Conservation (phyloP, 2,888 invertebrate species). For the Nomada goodeniana region DNA sequence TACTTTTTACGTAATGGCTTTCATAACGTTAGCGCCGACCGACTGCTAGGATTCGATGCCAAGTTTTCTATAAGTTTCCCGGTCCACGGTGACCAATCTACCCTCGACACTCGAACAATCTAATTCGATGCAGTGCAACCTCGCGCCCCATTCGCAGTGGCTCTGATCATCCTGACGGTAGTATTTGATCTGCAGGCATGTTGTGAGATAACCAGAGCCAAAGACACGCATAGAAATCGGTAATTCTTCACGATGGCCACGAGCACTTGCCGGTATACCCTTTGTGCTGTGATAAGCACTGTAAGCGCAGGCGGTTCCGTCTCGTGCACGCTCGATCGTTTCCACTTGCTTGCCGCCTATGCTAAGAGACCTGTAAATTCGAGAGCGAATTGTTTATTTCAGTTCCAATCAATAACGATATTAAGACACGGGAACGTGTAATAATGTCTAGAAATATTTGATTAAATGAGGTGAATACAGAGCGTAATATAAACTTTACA, state of each 20-base stretch:
- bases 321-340: slow-evolving; percentile 83
- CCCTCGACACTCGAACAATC: slow-evolving; percentile 85
- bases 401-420: background rate
- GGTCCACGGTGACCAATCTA: slow-evolving; percentile 83
- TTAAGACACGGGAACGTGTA: background rate
- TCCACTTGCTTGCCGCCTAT: slow-evolving; percentile 83
- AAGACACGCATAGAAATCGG: slow-evolving; percentile 84
- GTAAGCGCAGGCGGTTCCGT: slow-evolving; percentile 85
- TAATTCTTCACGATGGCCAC: slow-evolving; percentile 85
- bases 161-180: slow-evolving; percentile 85
- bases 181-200: slow-evolving; percentile 86
- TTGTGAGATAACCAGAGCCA: slow-evolving; percentile 84
- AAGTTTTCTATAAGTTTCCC: slow-evolving; percentile 85
- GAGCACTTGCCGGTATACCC: slow-evolving; percentile 82
- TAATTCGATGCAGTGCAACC: slow-evolving; percentile 85
- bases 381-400: background rate
- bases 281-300: slow-evolving; percentile 85
- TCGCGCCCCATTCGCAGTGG: slow-evolving; percentile 86
- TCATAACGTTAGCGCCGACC: slow-evolving; percentile 54
- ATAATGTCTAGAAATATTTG: too few relatives aligned
- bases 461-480: background rate
- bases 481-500: background rate
- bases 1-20: slow-evolving; percentile 51
- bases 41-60: slow-evolving; percentile 78
- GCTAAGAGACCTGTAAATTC: slow-evolving; percentile 77